Conservation (phyloP, 2,888 invertebrate species). For the Tetragnatha montana region DNA sequence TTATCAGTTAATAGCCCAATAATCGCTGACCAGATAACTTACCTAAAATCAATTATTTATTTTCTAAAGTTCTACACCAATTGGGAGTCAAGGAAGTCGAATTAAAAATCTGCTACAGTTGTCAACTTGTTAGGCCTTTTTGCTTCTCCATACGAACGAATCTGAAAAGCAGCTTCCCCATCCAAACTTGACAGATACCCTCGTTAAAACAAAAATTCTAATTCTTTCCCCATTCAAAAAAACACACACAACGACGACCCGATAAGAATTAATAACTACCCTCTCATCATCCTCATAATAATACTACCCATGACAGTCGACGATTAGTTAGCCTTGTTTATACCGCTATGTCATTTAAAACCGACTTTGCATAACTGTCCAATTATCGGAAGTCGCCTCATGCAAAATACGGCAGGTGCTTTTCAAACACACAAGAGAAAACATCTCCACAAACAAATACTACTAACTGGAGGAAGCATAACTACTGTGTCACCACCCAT, state of each 20-base stretch:
- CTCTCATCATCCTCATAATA: not conserved
- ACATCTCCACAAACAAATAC: conserved; percentile 17
- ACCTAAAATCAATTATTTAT: no score
- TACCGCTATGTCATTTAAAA: not conserved
- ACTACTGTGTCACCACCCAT: conserved; percentile 41
- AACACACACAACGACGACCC: not conserved
- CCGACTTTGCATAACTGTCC: not conserved
- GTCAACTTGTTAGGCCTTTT: not conserved
- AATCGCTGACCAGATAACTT: no score
- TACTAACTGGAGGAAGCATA: conserved; percentile 28
- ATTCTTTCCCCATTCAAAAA: not conserved
- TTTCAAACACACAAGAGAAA: not conserved
- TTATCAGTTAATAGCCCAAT: no score
- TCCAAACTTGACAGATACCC: not conserved
- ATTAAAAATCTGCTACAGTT: not conserved
- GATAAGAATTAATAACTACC: not conserved
- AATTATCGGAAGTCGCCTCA: not conserved
- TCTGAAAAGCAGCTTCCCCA: not conserved
- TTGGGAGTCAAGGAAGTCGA: no score
- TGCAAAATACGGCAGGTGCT: not conserved
- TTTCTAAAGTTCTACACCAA: no score
- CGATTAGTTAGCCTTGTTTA: not conserved
- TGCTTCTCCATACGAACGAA: not conserved
- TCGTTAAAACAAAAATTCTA: not conserved
- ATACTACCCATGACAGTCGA: not conserved